These are phyloP conservation scores for Ammodytes marinus DNA, from an alignment of 2,113 vertebrate genomes.

Conservation along the genomic window DNA sequence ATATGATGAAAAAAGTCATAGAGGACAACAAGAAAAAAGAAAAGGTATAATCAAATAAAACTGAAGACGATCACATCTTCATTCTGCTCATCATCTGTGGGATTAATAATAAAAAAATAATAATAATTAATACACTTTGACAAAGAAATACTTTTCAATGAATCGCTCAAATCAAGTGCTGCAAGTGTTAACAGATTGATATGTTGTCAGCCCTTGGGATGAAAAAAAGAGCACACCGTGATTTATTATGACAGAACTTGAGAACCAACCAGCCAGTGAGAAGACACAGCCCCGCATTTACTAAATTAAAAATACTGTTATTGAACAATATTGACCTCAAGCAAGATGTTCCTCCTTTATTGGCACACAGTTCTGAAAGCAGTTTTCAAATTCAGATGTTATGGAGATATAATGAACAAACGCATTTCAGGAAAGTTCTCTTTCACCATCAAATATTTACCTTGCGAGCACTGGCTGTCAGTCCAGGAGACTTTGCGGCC, in stretches of 20 bases:
- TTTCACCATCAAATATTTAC: conserved; percentile 55
- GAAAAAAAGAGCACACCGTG: conserved; percentile 9
- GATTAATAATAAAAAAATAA: not conserved
- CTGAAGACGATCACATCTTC: conserved; percentile 35
- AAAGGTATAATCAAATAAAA: not conserved
- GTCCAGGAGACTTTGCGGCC: conserved; percentile 74
- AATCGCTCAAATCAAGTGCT: not conserved
- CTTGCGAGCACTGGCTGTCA: conserved; percentile 81
- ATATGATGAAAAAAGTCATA: conserved; percentile 3
- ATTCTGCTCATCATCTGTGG: conserved; percentile 61
- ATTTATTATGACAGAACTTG: not conserved
- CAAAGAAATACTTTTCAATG: not conserved
- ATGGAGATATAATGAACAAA: not conserved
- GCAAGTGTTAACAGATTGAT: not conserved
- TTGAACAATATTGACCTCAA: conserved; percentile 36
- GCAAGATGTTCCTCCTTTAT: conserved; percentile 9
- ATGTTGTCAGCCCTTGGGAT: not conserved
- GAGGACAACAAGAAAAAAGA: conserved; percentile 13
- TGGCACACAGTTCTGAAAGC: conserved; percentile 34
- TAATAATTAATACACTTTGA: not conserved
- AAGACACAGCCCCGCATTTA: not conserved
- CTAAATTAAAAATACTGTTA: not conserved
- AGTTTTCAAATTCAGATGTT: conserved; percentile 24
- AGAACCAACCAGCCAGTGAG: conserved; percentile 11
- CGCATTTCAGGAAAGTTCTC: not conserved